Base-by-base conservation (phyloP, 2,888 invertebrate genomes). In the Eurytoma adleriae region DNA sequence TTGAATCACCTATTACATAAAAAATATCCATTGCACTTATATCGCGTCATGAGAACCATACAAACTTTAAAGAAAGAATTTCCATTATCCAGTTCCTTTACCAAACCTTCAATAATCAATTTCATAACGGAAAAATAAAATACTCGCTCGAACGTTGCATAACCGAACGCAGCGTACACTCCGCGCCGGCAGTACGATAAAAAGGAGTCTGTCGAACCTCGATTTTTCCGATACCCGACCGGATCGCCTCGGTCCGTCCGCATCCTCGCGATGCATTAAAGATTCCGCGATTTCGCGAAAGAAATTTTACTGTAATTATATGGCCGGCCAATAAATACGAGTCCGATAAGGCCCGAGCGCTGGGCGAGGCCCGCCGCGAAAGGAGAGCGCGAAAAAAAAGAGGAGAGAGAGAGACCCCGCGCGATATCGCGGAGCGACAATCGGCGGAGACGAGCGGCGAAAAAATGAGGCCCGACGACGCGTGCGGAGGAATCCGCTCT, bases 251-350 rank as follows among this genome's bases (percentile, higher is more conserved):
- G n/a, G 54, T 1, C 54, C 50, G 14, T 54, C 40, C 24, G 24
- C 30, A 14, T 56, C 18, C 57, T 18, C 18, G 0, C n/a, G 20
- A n/a, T 66, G 67, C 78, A 75, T 78, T 78, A 78, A 78, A 74
- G 81, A 81, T 81, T 78, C 78, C 48, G 64, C 56, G 81, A 76
- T 81, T 81, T 70, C 50, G 27, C 64, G 64, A 76, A 81, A 78
- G 57, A 81, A 81, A 79, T 81, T 78, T 79, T 79, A 79, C 72
- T 81, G 81, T 81, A 81, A 81, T 81, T 81, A 81, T 78, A 78
- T 16, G 68, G 52, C 74, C 69, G 54, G 54, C 27, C 73, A 73
- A 64, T 81, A 78, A 78, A 81, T 81, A 78, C 64, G 48, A 20
- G 54, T 7, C 27, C 62, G 80, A 80, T 76, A 80, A 80, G 76